A percentile compares a stretch with the other conserved stretches of the same genome.
Evolutionary conservation across 1,140 invertebrate species (phyloP).

Genomic region (Neodiprion virginianus): DNA sequence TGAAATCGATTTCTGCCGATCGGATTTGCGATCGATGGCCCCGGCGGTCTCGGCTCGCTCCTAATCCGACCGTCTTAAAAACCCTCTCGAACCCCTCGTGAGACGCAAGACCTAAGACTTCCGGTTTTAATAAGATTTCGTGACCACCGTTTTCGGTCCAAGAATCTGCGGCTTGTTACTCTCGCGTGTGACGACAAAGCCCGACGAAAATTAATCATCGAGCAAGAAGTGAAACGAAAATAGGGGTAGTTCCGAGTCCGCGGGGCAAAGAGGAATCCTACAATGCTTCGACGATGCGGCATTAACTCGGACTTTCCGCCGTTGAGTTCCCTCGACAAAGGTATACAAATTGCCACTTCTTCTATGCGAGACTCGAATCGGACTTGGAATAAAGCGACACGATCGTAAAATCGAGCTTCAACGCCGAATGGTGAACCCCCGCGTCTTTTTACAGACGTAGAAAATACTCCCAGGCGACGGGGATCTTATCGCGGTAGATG

Average conservation of each 20-base stretch:
- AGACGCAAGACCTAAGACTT: neutral
- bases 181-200: too few species aligned
- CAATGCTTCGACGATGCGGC: too few species aligned
- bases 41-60: neutral
- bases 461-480: neutral
- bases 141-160: neutral
- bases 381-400: neutral
- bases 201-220: too few species aligned
- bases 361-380: too few species aligned
- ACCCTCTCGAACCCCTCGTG: neutral
- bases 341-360: too few species aligned
- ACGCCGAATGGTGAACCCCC: neutral
- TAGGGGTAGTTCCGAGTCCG: too few species aligned
- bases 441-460: neutral
- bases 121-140: slow-evolving; percentile 1
- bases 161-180: too few species aligned
- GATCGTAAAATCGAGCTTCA: neutral
- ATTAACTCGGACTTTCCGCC: too few species aligned
- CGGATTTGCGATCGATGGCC: neutral
- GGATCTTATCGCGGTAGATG: neutral
- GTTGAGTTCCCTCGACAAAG: too few species aligned
- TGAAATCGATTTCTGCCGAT: slow-evolving; percentile 4
- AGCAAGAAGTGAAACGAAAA: too few species aligned
- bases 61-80: neutral
- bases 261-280: too few species aligned